Evolutionary conservation across 37 sponge, comb jelly and placozoan species (phyloP), one percentile per base, ranked within the genome.

Genomic region (Spongia lamella): DNA sequence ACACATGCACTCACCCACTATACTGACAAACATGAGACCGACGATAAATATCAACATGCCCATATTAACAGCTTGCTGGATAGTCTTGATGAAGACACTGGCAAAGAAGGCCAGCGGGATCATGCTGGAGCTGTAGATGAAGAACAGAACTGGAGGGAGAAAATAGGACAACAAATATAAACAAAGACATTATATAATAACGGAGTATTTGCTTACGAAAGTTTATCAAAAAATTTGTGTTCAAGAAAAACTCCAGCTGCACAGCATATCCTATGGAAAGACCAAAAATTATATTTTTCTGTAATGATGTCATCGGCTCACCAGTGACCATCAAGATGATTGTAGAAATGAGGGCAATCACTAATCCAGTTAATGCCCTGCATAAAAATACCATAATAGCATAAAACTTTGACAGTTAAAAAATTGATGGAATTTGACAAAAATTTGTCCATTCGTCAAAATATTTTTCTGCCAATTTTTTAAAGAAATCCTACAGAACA

Each of bases 61-160:
- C 6, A 55, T 54, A 26, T 63, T 74, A 6, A 82, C 91, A 85
- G 91, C 91, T 40, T 72, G 68, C 51, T 79, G 68, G 33, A 77
- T 73, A 9, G 87, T 83, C 27, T 47, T 76, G 61, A 90, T 81
- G 71, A 90, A 85, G 56, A 85, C 91, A 73, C 83, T 85, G 51
- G 82, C 73, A 67, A 90, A 90, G 91, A 90, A 85, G 56, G 87
- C 91, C 22, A 90, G 70, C 21, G 91, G 86, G 7, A 90, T 55
- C 83, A 90, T 75, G 49, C 87, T 82, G 31, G 33, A 27, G 54
- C 91, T 90, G 76, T 90, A 90, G 33, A 67, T 64, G 51, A 85
- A 70, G 87, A 90, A 90, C 24, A 90, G 53, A 32, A 86, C 91
- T 90, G 61, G 38, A 65, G 0, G 53, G 27, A 29, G 30, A 64